Conservation (phyloP, 1,140 invertebrate genomes). For the Zaprionus gabonicus region DNA sequence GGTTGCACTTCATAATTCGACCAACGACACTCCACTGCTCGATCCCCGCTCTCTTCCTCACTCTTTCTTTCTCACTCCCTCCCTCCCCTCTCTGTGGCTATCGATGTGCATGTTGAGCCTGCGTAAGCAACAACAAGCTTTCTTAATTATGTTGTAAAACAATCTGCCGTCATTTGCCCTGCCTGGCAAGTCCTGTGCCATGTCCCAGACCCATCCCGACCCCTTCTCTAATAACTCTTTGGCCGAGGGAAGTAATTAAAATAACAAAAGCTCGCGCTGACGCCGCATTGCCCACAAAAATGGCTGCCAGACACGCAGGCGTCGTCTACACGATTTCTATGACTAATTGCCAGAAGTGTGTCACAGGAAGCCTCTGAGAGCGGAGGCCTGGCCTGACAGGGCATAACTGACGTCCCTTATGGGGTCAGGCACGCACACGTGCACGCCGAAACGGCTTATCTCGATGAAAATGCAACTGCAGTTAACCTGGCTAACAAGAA, state of each 20-base stretch:
- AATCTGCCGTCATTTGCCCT: slow-evolving; percentile 62
- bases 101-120: slow-evolving; percentile 23
- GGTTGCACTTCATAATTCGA: slow-evolving; percentile 72
- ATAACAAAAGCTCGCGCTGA: slow-evolving; percentile 75
- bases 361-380: slow-evolving; percentile 64
- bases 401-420: slow-evolving; percentile 37
- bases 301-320: slow-evolving; percentile 76
- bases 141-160: slow-evolving; percentile 82
- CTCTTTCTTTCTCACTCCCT: not conserved
- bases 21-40: slow-evolving; percentile 13
- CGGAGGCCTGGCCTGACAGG: slow-evolving; percentile 26
- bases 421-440: slow-evolving; percentile 68
- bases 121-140: slow-evolving; percentile 60
- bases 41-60: not conserved
- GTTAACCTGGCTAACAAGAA: slow-evolving; percentile 79
- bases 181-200: slow-evolving; percentile 9
- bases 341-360: slow-evolving; percentile 82
- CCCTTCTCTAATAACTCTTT: slow-evolving; percentile 45
- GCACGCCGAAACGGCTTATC: slow-evolving; percentile 52
- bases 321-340: slow-evolving; percentile 77
- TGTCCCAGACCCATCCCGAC: not conserved
- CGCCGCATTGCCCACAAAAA: slow-evolving; percentile 60
- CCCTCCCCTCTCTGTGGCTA: not conserved
- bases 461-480: slow-evolving; percentile 65
- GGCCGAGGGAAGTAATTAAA: slow-evolving; percentile 77